Base-by-base conservation (phyloP, 1,140 invertebrate genomes). In the Neodiprion pinetum region DNA sequence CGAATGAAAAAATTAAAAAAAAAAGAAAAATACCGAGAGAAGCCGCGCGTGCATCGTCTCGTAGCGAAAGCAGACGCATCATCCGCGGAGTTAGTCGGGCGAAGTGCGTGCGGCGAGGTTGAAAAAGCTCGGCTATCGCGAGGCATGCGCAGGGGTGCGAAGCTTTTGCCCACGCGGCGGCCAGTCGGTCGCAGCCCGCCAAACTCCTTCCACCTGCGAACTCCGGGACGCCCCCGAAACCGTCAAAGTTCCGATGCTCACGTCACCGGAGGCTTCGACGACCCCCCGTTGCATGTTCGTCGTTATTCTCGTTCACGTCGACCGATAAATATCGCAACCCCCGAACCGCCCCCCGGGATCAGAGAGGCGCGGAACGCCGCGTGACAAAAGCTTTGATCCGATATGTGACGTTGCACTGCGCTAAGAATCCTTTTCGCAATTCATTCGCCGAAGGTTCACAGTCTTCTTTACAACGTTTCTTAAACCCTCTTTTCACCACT, bases 161-260 rank as follows among this genome's bases (percentile, higher is more conserved):
- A 17, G 53, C n/a, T 12, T 61, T 61, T 61, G 53, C 53, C 53
- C 53, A 61, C 53, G 53, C 53, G 53, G 53, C 53, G n/a, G 53
- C 53, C 53, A 61, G 53, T 61, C 53, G 53, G 53, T 61, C 53
- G 53, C 53, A 61, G 53, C 53, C 53, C 53, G 53, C 53, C 53
- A 61, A 61, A 61, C 53, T 61, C 53, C 53, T 61, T 61, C 9
- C n/a, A 61, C n/a, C 53, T 40, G 28, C 28, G n/a, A 61, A 61
- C 53, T 61, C 11, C 53, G 53, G 53, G 53, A 61, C 53, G 53
- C 53, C n/a, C 28, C n/a, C n/a, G 53, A 61, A 61, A 40, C 4
- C 53, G 53, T 61, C n/a, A 61, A 61, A 61, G 53, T 61, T 61
- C n/a, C 53, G 53, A 61, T 61, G 53, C 53, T 61, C n/a, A 61